phyloP scores from a whole-genome alignment of 35 echinoderm and acorn worm species.

The Acanthaster planci region DNA sequence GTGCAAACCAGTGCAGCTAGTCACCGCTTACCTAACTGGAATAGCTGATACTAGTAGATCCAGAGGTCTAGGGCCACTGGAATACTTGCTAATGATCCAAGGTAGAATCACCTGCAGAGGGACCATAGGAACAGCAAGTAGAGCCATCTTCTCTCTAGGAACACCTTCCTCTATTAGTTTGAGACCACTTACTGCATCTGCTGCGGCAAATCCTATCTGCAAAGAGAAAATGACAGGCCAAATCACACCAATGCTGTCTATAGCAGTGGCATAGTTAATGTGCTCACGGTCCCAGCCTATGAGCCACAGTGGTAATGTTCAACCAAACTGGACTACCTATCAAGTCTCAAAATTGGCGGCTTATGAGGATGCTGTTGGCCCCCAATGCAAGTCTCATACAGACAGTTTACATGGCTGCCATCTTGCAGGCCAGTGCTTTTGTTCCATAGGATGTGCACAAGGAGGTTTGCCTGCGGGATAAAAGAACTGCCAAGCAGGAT shows the following conservation, averaged over 20 bases:
- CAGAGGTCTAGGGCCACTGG: conserved; percentile 79
- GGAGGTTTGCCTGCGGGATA: no score
- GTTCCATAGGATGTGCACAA: no score
- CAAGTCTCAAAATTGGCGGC: no score
- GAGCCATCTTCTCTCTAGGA: conserved; percentile 80
- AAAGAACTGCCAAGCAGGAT: no score
- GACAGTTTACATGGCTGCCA: no score
- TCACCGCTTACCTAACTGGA: conserved; percentile 73
- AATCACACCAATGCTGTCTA: neutral
- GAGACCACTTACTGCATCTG: conserved; percentile 80
- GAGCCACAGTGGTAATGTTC: no score
- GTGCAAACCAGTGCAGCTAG: no score
- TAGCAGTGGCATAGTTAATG: neutral
- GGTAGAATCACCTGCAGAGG: conserved; percentile 89
- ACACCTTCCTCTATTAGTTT: conserved; percentile 93
- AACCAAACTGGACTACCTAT: no score
- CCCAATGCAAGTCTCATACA: no score
- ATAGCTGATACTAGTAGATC: conserved; percentile 79
- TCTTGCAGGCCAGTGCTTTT: no score
- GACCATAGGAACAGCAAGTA: conserved; percentile 82
- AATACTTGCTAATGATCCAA: conserved; percentile 89
- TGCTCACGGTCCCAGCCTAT: no score
- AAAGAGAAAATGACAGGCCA: conserved; percentile 9
- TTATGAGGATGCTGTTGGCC: no score
- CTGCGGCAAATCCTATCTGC: conserved; percentile 91